Evolutionary conservation across 2,888 invertebrate genomes (phyloP).

Genomic region (Elysia crispata): DNA sequence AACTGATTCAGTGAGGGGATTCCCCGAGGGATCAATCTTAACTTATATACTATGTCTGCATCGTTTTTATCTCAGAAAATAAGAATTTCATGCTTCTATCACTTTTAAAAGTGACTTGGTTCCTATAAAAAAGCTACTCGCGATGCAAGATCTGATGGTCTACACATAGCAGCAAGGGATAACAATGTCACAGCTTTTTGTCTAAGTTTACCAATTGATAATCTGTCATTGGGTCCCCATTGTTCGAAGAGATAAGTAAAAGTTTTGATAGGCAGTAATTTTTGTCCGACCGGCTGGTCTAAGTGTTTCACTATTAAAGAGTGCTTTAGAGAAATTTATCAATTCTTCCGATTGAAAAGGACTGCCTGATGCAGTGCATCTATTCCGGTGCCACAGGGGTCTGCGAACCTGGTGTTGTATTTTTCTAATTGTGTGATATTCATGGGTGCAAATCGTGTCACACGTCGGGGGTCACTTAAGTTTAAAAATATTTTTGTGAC

Average conservation of each 20-base stretch:
- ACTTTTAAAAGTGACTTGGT: conserved; percentile 20
- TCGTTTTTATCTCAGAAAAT: conserved; percentile 7
- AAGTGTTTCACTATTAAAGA: conserved; percentile 17
- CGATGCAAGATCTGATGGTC: conserved; percentile 30
- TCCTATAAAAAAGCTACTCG: background rate
- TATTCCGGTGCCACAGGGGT: conserved; percentile 12
- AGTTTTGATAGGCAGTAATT: background rate
- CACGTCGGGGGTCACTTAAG: too few relatives aligned
- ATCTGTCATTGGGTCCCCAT: conserved; percentile 10
- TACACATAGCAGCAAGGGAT: background rate
- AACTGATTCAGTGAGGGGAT: too few relatives aligned
- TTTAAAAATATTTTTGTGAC: too few relatives aligned
- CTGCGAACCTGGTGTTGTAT: conserved; percentile 24
- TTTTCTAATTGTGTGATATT: background rate
- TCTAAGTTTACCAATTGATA: conserved; percentile 6
- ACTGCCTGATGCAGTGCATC: conserved; percentile 4
- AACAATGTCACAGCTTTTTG: conserved; percentile 19
- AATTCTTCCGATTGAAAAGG: background rate
- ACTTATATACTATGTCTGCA: background rate
- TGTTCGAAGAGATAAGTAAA: background rate
- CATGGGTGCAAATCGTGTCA: conserved; percentile 17
- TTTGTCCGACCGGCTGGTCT: background rate
- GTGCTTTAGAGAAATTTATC: background rate
- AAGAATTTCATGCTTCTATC: background rate
- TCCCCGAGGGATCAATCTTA: background rate